Evolutionary conservation across 2,113 vertebrate species (phyloP), one percentile per base, ranked within the genome.

Genomic region (Boulengeromyrus knoepffleri): DNA sequence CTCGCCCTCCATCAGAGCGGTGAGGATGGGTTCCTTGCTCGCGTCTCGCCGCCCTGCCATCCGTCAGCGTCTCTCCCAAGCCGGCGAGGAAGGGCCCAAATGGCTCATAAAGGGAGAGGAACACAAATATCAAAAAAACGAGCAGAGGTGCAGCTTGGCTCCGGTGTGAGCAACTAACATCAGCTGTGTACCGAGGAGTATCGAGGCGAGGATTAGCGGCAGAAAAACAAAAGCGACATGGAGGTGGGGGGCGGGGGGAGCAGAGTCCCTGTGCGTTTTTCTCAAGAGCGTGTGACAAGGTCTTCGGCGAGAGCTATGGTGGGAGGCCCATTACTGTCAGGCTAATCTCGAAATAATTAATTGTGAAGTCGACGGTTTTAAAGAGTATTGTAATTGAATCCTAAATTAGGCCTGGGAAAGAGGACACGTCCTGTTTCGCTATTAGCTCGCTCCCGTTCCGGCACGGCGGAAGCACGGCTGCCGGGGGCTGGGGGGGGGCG

Each of bases 271-370:
- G 92, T 94, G 92, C 92, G 90, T 90, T 92, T 94, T 95, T 92
- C 91, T 93, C 91, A 77, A 91, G 91, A 93, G 94, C 91, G 47
- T 45, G 58, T 53, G 89, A 86, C 89, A 53, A 70, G 90, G 92
- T 92, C 90, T 88, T 91, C 89, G 5, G 80, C 91, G 92, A 90
- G 93, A 90, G 93, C 92, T 84, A 94, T 94, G 88, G 95, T 95
- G 93, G 95, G 95, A 95, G 94, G 95, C 94, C 94, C 96, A 95
- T 95, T 95, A 95, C 94, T 96, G 96, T 95, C 95, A 96, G 93
- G 95, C 95, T 96, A 96, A 96, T 96, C 95, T 96, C 95, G 94
- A 96, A 96, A 96, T 96, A 96, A 96, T 96, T 95, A 96, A 96
- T 96, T 96, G 95, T 93, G 91, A 95, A 96, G 95, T 95, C 92